Evolutionary conservation across 2,888 invertebrate genomes (phyloP).

Genomic region (Brenthis daphne): DNA sequence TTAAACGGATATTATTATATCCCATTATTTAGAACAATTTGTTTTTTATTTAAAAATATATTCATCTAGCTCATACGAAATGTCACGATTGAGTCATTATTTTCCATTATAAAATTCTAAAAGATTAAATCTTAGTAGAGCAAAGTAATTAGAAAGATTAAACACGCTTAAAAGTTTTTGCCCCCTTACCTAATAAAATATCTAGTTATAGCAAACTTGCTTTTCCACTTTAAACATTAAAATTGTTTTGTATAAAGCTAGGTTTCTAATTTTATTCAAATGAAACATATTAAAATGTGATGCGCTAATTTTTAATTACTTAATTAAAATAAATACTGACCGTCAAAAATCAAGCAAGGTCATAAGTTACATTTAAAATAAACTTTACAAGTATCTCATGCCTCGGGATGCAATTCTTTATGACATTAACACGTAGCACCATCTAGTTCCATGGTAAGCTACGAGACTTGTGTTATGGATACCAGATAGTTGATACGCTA

Average conservation of each 20-base stretch:
- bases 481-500: too few species aligned
- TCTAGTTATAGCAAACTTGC: slow-evolving; percentile 10
- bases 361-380: too few species aligned
- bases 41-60: not conserved
- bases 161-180: slow-evolving; percentile 9
- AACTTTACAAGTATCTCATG: too few species aligned
- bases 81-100: not conserved
- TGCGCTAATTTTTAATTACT: not conserved
- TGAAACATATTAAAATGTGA: not conserved
- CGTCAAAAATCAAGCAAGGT: too few species aligned
- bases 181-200: slow-evolving; percentile 12
- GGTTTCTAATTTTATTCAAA: not conserved
- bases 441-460: too few species aligned
- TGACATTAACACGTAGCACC: too few species aligned
- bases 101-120: slow-evolving; percentile 1
- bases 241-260: slow-evolving; percentile 3
- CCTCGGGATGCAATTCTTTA: too few species aligned
- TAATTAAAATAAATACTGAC: too few species aligned
- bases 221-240: not conserved
- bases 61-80: not conserved
- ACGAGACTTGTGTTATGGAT: too few species aligned
- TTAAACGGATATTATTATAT: not conserved
- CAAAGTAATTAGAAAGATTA: slow-evolving; percentile 14
- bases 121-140: slow-evolving; percentile 9
- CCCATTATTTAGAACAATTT: not conserved